Base-by-base conservation (phyloP, 2,113 vertebrate genomes). In the Pseudonaja textilis region DNA sequence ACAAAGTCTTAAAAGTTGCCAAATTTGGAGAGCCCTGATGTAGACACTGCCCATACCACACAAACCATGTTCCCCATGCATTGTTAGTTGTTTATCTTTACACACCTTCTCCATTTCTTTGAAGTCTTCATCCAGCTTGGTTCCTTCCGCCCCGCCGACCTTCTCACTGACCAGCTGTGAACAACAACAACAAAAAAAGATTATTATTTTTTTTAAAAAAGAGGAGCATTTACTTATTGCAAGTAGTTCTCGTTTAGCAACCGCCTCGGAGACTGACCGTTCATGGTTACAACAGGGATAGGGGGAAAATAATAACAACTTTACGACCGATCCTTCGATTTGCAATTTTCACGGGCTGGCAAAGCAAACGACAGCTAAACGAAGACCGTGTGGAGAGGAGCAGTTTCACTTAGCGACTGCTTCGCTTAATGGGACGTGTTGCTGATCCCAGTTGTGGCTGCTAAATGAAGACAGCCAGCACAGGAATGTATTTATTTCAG, bases 41-140 rank as follows among this genome's bases (percentile, higher is more conserved):
- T 29, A 39, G 26, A 64, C 59, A 9, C 16, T n/a, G 20, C 8
- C 42, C 47, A 14, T 47, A 29, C 4, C 4, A 23, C 52, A 45
- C 14, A 20, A 34, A 34, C 64, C 64, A 74, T 1, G 6, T 18
- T 18, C 2, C 7, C n/a, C 20, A 39, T 8, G n/a, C 69, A 74
- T 81, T 20, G 1, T 81, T 61, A 61, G 23, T 81, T 81, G 7
- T 2, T 22, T 81, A 14, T 6, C 61, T 1, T 26, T 4, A 87
- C 95, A 97, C 97, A 99, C 99, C 98, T 98, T 98, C 95, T 99
- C 99, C 98, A 99, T 98, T 92, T 99, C 99, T 96, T 97, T 99
- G 97, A 99, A 99, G 96, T 99, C 99, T 96, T 99, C 98, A 1
- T 99, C 99, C 0, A 99, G 97, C 96, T 99, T 99, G 87, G 99